These are phyloP conservation scores for Octonoba sinensis DNA, from an alignment of 2,888 invertebrate genomes.

Conservation along the genomic window DNA sequence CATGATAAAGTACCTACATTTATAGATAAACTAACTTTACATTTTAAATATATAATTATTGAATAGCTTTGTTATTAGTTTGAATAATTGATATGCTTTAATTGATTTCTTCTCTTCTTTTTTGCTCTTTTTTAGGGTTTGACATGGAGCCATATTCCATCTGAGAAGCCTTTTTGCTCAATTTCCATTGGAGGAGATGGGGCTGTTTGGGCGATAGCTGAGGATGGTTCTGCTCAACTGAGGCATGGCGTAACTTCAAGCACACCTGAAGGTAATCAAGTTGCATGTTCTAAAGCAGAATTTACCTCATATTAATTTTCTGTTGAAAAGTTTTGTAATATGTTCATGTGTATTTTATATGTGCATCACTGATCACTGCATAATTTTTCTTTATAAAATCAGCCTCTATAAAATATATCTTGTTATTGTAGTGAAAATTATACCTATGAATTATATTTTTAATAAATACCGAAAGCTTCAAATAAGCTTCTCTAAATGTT, in stretches of 20 bases:
- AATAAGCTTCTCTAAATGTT: too few species aligned
- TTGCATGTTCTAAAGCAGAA: neutral
- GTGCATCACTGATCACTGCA: neutral
- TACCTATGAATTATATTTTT: too few species aligned
- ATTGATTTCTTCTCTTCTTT: neutral
- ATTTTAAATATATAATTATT: too few species aligned
- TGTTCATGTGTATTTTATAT: neutral
- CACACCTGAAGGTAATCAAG: constrained; percentile 73
- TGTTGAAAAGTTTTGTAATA: neutral
- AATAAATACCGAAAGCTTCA: too few species aligned
- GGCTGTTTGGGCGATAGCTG: constrained; percentile 82
- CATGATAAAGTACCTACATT: too few species aligned
- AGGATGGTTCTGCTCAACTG: constrained; percentile 87
- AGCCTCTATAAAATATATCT: too few species aligned
- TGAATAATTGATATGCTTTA: too few species aligned
- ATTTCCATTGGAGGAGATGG: constrained; percentile 72
- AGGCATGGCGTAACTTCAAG: constrained; percentile 81
- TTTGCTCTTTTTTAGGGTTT: constrained; percentile 74
- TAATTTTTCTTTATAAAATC: too few species aligned
- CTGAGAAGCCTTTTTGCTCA: constrained; percentile 82
- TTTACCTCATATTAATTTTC: neutral
- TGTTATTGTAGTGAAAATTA: too few species aligned
- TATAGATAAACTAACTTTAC: too few species aligned
- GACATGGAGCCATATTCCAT: constrained; percentile 84
- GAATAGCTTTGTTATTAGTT: too few species aligned